Percentiles rank a stretch among this genome's conserved stretches.
Conservation (phyloP, 37 sponge, comb jelly and placozoan species). For the Crambe crambe region DNA sequence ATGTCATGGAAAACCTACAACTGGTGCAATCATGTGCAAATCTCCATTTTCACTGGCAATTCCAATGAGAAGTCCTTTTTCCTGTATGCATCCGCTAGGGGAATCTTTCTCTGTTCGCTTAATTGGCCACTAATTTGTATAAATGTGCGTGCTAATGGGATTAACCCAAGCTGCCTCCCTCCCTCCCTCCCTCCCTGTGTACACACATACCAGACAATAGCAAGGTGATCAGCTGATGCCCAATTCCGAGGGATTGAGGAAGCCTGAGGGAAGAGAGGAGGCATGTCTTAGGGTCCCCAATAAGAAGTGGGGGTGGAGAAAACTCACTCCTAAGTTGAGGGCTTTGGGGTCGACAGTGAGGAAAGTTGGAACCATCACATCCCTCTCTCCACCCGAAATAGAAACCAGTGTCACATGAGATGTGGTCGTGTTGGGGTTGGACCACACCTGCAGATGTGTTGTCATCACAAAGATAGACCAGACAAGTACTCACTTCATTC, state of each 20-base stretch:
- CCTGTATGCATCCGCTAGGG: too few relatives aligned
- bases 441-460: slow-evolving; percentile 41
- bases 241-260: slow-evolving; percentile 60
- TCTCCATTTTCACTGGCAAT: too few relatives aligned
- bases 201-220: slow-evolving; percentile 61
- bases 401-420: slow-evolving; percentile 57
- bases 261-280: background rate
- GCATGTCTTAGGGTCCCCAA: background rate
- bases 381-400: slow-evolving; percentile 50
- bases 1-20: too few relatives aligned
- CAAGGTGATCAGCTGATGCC: slow-evolving; percentile 65
- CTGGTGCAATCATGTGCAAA: too few relatives aligned
- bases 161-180: too few relatives aligned
- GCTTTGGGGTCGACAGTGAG: slow-evolving; percentile 21
- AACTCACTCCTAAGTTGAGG: slow-evolving; percentile 30
- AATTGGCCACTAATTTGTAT: too few relatives aligned
- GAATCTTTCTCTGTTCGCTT: too few relatives aligned
- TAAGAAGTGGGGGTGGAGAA: background rate
- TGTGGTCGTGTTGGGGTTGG: background rate
- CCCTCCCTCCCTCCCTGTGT: too few relatives aligned
- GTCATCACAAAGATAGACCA: background rate
- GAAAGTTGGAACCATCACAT: slow-evolving; percentile 48
- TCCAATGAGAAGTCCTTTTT: too few relatives aligned
- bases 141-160: too few relatives aligned
- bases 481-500: slow-evolving; percentile 24